Conservation (phyloP, 30 jellyfish, hydroid and myxozoan species). For the Hydra vulgaris region DNA sequence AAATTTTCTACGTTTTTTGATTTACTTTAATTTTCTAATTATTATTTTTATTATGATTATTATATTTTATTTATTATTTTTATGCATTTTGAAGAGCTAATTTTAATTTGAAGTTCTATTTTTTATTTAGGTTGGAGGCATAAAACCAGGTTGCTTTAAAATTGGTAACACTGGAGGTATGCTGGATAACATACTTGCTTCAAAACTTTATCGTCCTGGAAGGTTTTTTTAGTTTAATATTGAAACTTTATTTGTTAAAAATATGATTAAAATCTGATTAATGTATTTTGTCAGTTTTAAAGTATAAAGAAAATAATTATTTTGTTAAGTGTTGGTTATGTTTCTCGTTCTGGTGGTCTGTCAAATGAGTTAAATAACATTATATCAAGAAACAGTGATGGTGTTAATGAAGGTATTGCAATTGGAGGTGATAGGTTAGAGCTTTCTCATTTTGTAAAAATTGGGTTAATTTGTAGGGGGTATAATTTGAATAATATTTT, state of each 20-base stretch:
- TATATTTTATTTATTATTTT: too few relatives aligned
- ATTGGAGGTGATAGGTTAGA: conserved; percentile 97
- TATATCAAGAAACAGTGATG: conserved; percentile 89
- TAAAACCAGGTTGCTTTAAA: conserved; percentile 96
- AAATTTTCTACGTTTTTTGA: conserved; percentile 5
- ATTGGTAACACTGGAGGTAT: conserved; percentile 98
- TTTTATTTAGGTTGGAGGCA: conserved; percentile 95
- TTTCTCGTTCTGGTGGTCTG: conserved; percentile 96
- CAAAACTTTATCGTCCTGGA: conserved; percentile 96
- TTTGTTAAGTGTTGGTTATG: conserved; percentile 79
- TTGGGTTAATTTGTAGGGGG: too few relatives aligned
- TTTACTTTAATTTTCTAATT: not conserved
- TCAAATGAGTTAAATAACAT: conserved; percentile 93
- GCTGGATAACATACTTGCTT: conserved; percentile 96
- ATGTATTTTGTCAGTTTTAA: not conserved
- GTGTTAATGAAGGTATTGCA: conserved; percentile 97
- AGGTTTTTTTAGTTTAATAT: too few relatives aligned
- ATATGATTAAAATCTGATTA: not conserved
- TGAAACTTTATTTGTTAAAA: too few relatives aligned
- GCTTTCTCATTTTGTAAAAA: too few relatives aligned
- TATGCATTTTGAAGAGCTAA: too few relatives aligned
- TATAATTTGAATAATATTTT: not conserved
- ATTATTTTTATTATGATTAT: not conserved
- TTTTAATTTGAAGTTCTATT: too few relatives aligned
- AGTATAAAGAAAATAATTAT: not conserved